phyloP scores from a whole-genome alignment of 2,888 invertebrate genomes.

The Cephus spinipes region DNA sequence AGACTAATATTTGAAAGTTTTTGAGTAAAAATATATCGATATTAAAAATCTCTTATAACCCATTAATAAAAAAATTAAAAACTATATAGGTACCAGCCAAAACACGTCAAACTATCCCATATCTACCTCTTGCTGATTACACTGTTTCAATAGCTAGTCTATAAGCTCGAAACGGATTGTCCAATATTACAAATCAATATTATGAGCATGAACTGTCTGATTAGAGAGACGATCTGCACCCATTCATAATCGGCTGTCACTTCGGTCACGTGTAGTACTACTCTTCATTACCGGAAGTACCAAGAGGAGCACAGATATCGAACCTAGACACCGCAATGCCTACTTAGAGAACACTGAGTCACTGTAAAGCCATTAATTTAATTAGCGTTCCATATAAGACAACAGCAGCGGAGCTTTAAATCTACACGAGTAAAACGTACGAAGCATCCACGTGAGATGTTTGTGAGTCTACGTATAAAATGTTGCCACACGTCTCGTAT shows the following conservation, averaged over 20 bases:
- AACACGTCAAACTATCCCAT: not conserved
- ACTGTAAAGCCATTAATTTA: conserved; percentile 42
- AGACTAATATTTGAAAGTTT: too few species aligned
- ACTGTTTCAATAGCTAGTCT: not conserved
- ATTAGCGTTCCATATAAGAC: conserved; percentile 38
- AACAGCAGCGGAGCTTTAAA: not conserved
- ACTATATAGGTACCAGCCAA: not conserved
- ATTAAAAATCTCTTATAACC: not conserved
- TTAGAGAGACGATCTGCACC: conserved; percentile 15
- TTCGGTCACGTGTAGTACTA: conserved; percentile 12
- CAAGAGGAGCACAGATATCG: not conserved
- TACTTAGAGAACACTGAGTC: conserved; percentile 30
- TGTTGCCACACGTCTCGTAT: not conserved
- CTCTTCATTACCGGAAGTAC: conserved; percentile 15
- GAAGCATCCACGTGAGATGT: not conserved
- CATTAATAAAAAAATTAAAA: not conserved
- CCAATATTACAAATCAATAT: not conserved
- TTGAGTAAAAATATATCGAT: not conserved
- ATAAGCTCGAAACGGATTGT: not conserved
- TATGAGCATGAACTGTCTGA: not conserved
- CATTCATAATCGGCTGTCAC: conserved; percentile 39
- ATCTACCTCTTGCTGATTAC: not conserved
- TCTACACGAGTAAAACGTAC: conserved; percentile 8
- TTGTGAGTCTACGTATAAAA: not conserved
- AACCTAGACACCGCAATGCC: not conserved